These are phyloP conservation scores for Acanthacorydalis orientalis DNA, from an alignment of 2,888 invertebrate species.

Conservation along the genomic window DNA sequence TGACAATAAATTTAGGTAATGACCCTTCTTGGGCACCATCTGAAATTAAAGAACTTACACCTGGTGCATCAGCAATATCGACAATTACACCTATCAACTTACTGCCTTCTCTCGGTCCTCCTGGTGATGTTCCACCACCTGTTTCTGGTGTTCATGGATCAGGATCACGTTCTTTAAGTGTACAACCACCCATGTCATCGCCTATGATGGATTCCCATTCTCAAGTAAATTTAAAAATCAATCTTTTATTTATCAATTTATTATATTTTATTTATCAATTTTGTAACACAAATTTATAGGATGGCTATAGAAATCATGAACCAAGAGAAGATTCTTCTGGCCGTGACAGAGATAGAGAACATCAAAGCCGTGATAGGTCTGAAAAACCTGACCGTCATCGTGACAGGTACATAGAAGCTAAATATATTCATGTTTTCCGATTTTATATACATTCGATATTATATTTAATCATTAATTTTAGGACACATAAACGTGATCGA, in stretches of 20 bases:
- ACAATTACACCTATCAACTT: constrained; percentile 7
- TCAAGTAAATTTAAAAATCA: constrained; percentile 9
- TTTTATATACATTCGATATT: neutral
- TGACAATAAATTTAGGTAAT: constrained; percentile 20
- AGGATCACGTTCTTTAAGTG: constrained; percentile 11
- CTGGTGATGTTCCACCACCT: constrained; percentile 15
- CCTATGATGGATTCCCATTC: constrained; percentile 9
- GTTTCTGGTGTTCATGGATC: constrained; percentile 20
- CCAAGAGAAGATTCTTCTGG: constrained; percentile 24
- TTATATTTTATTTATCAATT: neutral
- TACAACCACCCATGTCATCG: constrained; percentile 9
- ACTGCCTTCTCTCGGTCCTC: constrained; percentile 20
- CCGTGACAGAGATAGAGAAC: constrained; percentile 30
- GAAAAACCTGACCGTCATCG: constrained; percentile 41
- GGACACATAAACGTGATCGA: constrained; percentile 48
- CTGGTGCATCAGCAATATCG: constrained; percentile 27
- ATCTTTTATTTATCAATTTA: constrained; percentile 1
- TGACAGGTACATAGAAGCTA: constrained; percentile 31
- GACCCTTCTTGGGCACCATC: constrained; percentile 39
- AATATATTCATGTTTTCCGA: constrained; percentile 7
- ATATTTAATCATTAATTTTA: constrained; percentile 13
- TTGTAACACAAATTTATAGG: neutral
- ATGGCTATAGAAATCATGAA: constrained; percentile 14
- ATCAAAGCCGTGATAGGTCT: constrained; percentile 31
- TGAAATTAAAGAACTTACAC: constrained; percentile 53